phyloP scores from a whole-genome alignment of 2,797 vertebrate species.

The Phoxinus dragarum region DNA sequence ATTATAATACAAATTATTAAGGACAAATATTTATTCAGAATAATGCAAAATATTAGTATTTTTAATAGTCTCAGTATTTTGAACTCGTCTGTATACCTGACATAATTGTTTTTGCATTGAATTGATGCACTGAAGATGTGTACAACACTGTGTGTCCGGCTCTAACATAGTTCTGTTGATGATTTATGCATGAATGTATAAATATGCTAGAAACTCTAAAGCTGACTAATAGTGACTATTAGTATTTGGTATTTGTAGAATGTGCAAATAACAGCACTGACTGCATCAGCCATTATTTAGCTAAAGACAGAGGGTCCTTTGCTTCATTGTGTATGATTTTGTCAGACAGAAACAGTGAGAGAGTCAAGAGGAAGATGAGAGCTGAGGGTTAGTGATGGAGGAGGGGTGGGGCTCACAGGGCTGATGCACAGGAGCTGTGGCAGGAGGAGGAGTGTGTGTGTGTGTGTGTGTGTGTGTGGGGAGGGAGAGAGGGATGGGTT shows the following conservation, averaged over 20 bases:
- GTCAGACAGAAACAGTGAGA: background rate
- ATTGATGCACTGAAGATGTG: background rate
- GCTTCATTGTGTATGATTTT: background rate
- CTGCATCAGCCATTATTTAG: background rate
- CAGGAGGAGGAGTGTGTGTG: constrained; percentile 26
- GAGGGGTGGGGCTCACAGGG: constrained; percentile 31
- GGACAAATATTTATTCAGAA: background rate
- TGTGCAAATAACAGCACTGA: background rate
- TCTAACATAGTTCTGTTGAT: constrained; percentile 1
- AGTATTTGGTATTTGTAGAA: background rate
- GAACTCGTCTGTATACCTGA: background rate
- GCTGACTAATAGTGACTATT: background rate
- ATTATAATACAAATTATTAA: background rate
- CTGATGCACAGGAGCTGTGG: constrained; percentile 26
- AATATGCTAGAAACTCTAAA: constrained; percentile 21
- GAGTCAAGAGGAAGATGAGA: constrained; percentile 21
- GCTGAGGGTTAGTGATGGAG: constrained; percentile 9
- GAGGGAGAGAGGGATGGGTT: background rate
- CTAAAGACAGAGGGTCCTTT: background rate
- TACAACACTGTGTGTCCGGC: background rate
- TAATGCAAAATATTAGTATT: background rate
- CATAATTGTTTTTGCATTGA: background rate
- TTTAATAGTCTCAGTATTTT: background rate
- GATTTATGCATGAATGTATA: background rate
- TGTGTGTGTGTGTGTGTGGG: background rate